phyloP scores from a whole-genome alignment of 2,888 invertebrate species.

The Parnassius mnemosyne region DNA sequence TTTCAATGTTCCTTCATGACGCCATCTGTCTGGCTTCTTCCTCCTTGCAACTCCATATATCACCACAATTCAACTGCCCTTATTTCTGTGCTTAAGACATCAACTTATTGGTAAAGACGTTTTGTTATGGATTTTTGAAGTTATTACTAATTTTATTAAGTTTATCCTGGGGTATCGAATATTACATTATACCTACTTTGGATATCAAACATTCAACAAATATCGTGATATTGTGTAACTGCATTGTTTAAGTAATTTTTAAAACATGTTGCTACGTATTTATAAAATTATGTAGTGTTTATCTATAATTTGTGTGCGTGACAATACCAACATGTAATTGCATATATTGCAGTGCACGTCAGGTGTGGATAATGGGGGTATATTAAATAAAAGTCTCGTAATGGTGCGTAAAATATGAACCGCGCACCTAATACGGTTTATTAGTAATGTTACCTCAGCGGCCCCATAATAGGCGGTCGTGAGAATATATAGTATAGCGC shows the following conservation, averaged over 20 bases:
- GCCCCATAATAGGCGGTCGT: conserved; percentile 10
- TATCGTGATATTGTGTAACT: background rate
- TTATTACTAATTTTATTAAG: no score
- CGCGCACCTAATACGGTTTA: conserved; percentile 9
- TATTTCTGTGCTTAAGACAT: no score
- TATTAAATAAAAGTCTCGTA: conserved; percentile 17
- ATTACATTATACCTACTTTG: no score
- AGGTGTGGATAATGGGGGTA: conserved; percentile 15
- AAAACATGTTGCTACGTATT: no score
- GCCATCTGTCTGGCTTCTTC: no score
- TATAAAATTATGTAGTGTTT: background rate
- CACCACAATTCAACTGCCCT: no score
- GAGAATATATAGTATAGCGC: conserved; percentile 8
- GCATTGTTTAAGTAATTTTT: background rate
- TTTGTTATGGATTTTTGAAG: no score
- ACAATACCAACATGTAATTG: conserved; percentile 30
- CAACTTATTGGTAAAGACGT: no score
- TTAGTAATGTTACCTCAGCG: conserved; percentile 9
- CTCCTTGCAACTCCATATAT: no score
- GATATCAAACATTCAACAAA: no score
- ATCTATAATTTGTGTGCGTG: conserved; percentile 37
- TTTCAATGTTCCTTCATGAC: no score
- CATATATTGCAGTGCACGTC: conserved; percentile 5
- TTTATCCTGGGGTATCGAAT: no score
- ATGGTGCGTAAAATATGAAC: conserved; percentile 12